Base-by-base conservation (phyloP, 2,797 vertebrate genomes). In the Bucorvus abyssinicus region DNA sequence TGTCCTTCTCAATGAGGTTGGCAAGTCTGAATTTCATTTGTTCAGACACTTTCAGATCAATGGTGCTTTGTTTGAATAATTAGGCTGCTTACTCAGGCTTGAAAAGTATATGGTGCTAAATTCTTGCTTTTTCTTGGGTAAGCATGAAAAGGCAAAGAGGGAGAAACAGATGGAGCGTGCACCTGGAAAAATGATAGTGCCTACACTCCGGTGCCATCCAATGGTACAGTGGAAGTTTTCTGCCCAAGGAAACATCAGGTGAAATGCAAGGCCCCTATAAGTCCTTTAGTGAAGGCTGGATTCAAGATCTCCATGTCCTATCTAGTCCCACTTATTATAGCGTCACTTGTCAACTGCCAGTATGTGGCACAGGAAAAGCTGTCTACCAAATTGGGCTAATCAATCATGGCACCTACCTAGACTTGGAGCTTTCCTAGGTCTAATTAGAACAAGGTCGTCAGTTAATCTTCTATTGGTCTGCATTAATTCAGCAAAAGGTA, bases 31-130 rank as follows among this genome's bases (percentile, higher is more conserved):
- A 87, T 86, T 95, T 91, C 53, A 84, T 90, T 84, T 96, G 29
- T 74, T 91, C 80, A 90, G 80, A 82, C 83, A 82, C 63, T 86
- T 94, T 40, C 24, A 95, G 71, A 95, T 91, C 94, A 87, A 79
- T 86, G 64, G 40, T 82, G 70, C 93, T 95, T 96, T 96, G 93
- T 84, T 87, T 94, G 64, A 95, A 94, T 93, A 95, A 95, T 94
- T 93, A 94, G 89, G 85, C 53, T 90, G 70, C 74, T 89, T 93
- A 74, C 69, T 94, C 70, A 68, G 60, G 52, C 70, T 93, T 84
- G 74, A 95, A 84, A 47, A 91, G 56, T 57, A 23, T 38, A 49
- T 50, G 73, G 69, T 71, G 77, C 9, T 73, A 87, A 94, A 88
- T 61, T 93, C 61, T 89, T 92, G 53, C 0, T 1, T 57, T 84